These are phyloP conservation scores for Colletes latitarsis DNA, from an alignment of 1,140 invertebrate species.

Conservation along the genomic window DNA sequence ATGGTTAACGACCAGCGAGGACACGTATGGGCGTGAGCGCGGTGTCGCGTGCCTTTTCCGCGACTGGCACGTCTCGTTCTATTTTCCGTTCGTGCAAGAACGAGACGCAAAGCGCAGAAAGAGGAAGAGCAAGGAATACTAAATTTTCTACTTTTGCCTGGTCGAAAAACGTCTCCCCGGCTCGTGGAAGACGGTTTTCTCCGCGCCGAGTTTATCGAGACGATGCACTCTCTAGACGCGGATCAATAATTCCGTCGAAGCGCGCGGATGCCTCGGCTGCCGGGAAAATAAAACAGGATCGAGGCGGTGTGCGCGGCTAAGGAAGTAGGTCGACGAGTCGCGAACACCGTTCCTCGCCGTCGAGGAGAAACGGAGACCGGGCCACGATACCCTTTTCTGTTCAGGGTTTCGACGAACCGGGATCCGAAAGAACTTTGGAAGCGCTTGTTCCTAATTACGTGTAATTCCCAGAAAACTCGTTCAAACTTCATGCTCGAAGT, in stretches of 20 bases:
- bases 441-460: background rate
- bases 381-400: background rate
- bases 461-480: conserved; percentile 1
- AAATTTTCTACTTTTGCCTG: background rate
- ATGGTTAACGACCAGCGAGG: no score
- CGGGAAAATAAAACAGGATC: conserved; percentile 5
- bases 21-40: no score
- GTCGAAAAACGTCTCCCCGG: background rate
- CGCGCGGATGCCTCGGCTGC: background rate
- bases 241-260: conserved; percentile 12
- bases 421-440: background rate
- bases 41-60: no score
- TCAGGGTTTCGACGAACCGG: background rate
- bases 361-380: background rate
- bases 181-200: background rate
- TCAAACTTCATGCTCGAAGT: background rate
- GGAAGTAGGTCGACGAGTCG: conserved; percentile 3
- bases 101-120: background rate
- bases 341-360: background rate
- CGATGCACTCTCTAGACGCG: background rate
- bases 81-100: background rate
- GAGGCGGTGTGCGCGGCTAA: background rate
- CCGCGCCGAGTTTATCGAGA: background rate
- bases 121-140: background rate
- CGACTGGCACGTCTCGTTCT: background rate